Evolutionary conservation across 2,888 invertebrate species (phyloP), one percentile per base, ranked within the genome.

Genomic region (Microplitis deprimator): DNA sequence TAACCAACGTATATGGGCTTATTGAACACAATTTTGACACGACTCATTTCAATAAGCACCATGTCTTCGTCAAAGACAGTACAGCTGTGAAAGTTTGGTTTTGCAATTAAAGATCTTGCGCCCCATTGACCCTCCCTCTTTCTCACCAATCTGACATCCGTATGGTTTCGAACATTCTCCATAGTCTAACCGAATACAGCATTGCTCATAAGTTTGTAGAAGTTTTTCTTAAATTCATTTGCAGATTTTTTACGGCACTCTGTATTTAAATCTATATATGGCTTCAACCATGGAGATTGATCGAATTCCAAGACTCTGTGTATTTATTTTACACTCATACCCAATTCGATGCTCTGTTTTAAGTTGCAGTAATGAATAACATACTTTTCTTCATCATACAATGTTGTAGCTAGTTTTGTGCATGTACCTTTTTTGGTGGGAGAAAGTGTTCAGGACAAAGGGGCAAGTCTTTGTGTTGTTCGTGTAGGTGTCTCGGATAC

Each of bases 51-150:
- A 13, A 90, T 81, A 3, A 85, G 85, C 0, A 84, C 84, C 38
- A 90, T 81, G 73, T 89, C 81, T 76, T 88, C 83, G 20, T 79
- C 77, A 77, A 88, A 88, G 20, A 87, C 84, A 1, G 75, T 76
- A 8, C 73, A 41, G 73, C 79, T 83, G 68, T 86, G 79, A 78
- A 86, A 88, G 81, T 84, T 84, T 20, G 85, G 83, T 74, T 79
- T 83, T 6, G 86, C 82, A 39, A 86, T 85, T 16, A 80, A 77
- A 69, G 80, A 79, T 80, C 82, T 80, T 74, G 86, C 82, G n/a
- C n/a, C n/a, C n/a, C n/a, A 81, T 79, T 81, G 83, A 60, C 80
- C 80, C 20, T 81, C 77, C 82, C 84, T 85, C 64, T 81, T 73
- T 6, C 79, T 79, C 6, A 83, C 74, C 6, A 85, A 64, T 79